A percentile compares a stretch with the other conserved stretches of the same genome.
Conservation (phyloP, 2,888 invertebrate species). For the Hylaea fasciaria region DNA sequence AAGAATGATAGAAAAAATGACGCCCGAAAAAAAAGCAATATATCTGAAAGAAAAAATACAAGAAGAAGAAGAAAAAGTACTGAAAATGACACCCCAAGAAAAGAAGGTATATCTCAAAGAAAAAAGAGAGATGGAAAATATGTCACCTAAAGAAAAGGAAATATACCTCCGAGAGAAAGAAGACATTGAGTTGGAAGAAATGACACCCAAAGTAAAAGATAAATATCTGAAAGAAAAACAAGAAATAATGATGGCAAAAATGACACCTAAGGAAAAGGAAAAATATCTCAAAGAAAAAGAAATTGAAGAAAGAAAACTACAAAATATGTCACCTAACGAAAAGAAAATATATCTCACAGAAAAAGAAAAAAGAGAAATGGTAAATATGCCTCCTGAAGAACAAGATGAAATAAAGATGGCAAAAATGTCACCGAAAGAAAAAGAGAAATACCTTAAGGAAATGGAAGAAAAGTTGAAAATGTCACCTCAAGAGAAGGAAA, state of each 20-base stretch:
- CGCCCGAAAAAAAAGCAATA: conserved; percentile 1
- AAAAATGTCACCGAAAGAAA: conserved; percentile 11
- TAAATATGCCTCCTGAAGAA: background rate
- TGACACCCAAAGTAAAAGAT: conserved; percentile 11
- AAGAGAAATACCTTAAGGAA: background rate
- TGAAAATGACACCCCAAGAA: too few relatives aligned
- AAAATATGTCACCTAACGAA: too few relatives aligned
- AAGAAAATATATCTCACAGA: too few relatives aligned
- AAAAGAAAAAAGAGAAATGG: too few relatives aligned
- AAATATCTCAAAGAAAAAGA: background rate
- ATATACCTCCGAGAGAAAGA: too few relatives aligned
- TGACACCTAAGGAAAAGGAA: conserved; percentile 11
- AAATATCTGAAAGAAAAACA: conserved; percentile 2
- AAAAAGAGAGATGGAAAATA: background rate
- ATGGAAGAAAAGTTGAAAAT: background rate
- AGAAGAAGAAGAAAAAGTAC: background rate
- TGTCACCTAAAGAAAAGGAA: too few relatives aligned
- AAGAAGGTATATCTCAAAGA: background rate
- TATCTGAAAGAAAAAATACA: background rate
- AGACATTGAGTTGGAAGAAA: background rate
- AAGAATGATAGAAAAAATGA: conserved; percentile 26
- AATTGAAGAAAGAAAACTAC: background rate
- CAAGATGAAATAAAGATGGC: conserved; percentile 20
- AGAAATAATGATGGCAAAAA: background rate
- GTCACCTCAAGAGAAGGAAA: conserved; percentile 17